Percentiles rank a stretch among this genome's conserved stretches.
phyloP scores from a whole-genome alignment of 2,888 invertebrate genomes.

The Mythimna impura region DNA sequence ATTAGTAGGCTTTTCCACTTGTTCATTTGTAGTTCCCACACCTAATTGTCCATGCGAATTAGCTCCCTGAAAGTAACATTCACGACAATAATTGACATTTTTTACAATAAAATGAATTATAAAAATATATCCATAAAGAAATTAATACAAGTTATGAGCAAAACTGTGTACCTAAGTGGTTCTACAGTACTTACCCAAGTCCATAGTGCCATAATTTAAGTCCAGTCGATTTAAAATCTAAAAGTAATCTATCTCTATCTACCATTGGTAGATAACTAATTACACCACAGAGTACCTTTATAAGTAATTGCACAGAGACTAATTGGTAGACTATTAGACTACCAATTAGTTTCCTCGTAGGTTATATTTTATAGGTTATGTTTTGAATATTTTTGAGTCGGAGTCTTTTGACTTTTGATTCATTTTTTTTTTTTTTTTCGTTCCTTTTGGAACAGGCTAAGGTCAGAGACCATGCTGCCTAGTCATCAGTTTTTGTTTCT shows the following conservation, averaged over 20 bases:
- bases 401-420: too few relatives aligned
- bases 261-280: too few relatives aligned
- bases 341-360: too few relatives aligned
- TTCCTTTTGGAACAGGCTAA: too few relatives aligned
- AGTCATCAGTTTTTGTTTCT: too few relatives aligned
- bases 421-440: too few relatives aligned
- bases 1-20: constrained; percentile 90
- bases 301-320: too few relatives aligned
- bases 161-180: not conserved
- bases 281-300: too few relatives aligned
- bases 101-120: not conserved
- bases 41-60: constrained; percentile 96
- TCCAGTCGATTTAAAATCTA: constrained; percentile 6
- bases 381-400: constrained; percentile 11
- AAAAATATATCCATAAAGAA: not conserved
- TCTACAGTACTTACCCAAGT: constrained; percentile 77
- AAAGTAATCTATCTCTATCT: not conserved
- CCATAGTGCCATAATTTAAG: constrained; percentile 75
- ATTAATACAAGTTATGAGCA: not conserved
- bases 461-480: too few relatives aligned
- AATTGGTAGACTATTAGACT: too few relatives aligned
- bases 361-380: not conserved
- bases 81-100: not conserved
- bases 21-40: constrained; percentile 92
- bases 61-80: constrained; percentile 92